These are phyloP conservation scores for Hanleya hanleyi DNA, from an alignment of 2,888 invertebrate species.

Conservation along the genomic window DNA sequence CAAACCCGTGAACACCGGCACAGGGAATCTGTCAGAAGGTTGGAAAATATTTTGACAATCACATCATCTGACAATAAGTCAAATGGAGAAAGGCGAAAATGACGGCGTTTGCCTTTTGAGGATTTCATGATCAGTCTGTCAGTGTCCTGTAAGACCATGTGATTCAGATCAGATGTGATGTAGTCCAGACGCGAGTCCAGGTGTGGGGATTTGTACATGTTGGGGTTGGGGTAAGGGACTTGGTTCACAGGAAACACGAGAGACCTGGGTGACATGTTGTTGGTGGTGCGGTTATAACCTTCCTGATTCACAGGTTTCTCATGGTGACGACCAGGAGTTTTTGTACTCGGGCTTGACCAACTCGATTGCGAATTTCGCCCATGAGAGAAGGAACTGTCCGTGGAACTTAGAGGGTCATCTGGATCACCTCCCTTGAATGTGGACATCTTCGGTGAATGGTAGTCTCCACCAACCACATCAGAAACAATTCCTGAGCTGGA, in stretches of 20 bases:
- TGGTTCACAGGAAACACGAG: no score
- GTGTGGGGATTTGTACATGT: conserved; percentile 14
- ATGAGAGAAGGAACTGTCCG: conserved; percentile 43
- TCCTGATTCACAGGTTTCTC: neutral
- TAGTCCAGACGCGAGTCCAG: conserved; percentile 28
- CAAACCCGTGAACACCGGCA: conserved; percentile 84
- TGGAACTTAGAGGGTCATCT: conserved; percentile 37
- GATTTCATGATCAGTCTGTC: conserved; percentile 45
- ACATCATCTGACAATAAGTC: conserved; percentile 79
- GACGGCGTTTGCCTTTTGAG: conserved; percentile 43
- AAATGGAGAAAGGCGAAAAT: conserved; percentile 54
- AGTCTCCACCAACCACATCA: conserved; percentile 51
- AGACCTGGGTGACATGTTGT: neutral
- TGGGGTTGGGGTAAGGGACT: neutral
- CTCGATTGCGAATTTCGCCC: neutral
- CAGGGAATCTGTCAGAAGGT: conserved; percentile 82
- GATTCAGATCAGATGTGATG: conserved; percentile 36
- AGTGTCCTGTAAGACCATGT: conserved; percentile 46
- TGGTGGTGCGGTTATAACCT: conserved; percentile 8
- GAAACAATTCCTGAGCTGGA: conserved; percentile 72
- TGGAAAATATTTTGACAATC: conserved; percentile 81
- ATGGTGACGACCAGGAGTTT: neutral
- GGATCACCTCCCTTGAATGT: conserved; percentile 47
- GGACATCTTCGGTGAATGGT: conserved; percentile 47
- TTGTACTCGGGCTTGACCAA: conserved; percentile 1